Percentiles rank a stretch among this genome's conserved stretches.
Conservation (phyloP, 2,113 vertebrate genomes). For the Anser cygnoides region DNA sequence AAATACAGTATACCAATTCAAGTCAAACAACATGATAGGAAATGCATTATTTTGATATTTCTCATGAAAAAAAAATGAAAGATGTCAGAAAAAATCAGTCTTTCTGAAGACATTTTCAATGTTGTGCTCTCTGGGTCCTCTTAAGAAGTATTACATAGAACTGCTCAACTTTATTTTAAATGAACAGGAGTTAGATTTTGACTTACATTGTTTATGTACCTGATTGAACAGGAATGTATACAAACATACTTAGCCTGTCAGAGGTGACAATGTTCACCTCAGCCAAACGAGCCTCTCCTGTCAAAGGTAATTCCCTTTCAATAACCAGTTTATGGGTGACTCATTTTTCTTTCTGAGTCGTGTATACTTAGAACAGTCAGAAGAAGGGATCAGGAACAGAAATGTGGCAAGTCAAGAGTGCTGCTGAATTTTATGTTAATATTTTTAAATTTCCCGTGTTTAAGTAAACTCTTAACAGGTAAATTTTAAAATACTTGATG, state of each 20-base stretch:
- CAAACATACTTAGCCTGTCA: not conserved
- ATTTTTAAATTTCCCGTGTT: not conserved
- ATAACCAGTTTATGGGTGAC: no score
- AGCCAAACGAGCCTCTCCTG: not conserved
- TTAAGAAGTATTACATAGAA: not conserved
- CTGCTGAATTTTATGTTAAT: not conserved
- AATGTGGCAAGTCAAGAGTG: not conserved
- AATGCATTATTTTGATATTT: not conserved
- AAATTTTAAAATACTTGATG: not conserved
- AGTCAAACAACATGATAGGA: not conserved
- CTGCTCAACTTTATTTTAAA: not conserved
- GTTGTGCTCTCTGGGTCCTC: not conserved
- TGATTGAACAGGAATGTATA: not conserved
- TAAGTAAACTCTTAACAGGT: not conserved
- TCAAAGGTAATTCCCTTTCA: not conserved
- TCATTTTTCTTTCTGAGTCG: not conserved
- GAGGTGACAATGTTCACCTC: not conserved
- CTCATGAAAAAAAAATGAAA: not conserved
- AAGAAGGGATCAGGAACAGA: not conserved
- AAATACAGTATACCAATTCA: not conserved
- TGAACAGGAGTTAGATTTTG: not conserved
- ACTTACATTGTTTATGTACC: not conserved
- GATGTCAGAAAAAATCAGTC: not conserved
- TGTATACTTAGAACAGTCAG: not conserved
- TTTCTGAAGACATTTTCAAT: not conserved